Conservation (phyloP, 2,888 invertebrate genomes). For the Pantelozetes paolii region DNA sequence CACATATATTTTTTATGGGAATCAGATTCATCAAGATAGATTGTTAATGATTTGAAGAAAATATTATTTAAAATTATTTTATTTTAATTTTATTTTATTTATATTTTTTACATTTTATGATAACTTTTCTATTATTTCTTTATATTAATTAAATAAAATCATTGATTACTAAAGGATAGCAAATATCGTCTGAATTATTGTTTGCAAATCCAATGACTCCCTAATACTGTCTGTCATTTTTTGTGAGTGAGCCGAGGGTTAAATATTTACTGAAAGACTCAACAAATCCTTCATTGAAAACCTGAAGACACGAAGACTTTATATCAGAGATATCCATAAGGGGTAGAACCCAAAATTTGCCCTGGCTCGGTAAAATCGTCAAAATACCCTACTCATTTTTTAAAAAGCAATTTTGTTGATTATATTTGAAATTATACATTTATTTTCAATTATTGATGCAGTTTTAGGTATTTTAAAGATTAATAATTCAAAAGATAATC, state of each 20-base stretch:
- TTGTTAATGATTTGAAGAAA: too few species aligned
- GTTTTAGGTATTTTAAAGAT: too few species aligned
- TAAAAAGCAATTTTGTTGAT: too few species aligned
- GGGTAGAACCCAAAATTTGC: too few species aligned
- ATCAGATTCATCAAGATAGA: too few species aligned
- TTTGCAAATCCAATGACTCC: neutral
- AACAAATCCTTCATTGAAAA: neutral
- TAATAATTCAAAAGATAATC: too few species aligned
- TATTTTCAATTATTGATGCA: too few species aligned
- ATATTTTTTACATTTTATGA: neutral
- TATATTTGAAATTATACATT: too few species aligned
- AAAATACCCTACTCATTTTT: too few species aligned
- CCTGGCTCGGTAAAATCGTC: too few species aligned
- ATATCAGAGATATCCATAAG: too few species aligned
- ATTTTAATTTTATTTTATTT: neutral
- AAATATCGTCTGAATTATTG: neutral
- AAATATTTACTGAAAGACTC: conserved; percentile 28
- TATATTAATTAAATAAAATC: neutral
- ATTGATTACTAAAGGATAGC: neutral
- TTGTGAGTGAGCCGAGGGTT: neutral
- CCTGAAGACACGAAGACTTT: neutral
- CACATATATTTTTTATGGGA: too few species aligned
- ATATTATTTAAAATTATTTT: neutral
- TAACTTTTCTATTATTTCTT: neutral
- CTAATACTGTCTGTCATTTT: neutral